Conservation (phyloP, 2,797 vertebrate genomes). For the Thripadectes ignobilis region DNA sequence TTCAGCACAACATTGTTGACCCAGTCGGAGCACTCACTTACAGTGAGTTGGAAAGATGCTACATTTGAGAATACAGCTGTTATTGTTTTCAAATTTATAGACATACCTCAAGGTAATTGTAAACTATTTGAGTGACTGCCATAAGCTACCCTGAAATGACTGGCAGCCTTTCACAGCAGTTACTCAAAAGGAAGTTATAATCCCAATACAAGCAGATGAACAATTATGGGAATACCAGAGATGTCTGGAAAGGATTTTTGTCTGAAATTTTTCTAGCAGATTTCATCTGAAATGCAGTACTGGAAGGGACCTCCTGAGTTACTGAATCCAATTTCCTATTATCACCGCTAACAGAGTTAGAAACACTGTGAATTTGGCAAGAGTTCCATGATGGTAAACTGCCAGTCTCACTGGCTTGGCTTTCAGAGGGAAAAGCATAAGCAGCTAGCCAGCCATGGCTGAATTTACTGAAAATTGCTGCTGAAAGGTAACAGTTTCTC, state of each 20-base stretch:
- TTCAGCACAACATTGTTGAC: not conserved
- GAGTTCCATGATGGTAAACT: not conserved
- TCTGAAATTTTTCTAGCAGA: not conserved
- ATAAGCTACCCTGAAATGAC: not conserved
- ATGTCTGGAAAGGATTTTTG: not conserved
- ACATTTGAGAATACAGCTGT: constrained; percentile 7
- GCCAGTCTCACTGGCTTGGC: not conserved
- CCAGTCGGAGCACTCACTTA: not conserved
- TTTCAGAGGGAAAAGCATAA: not conserved
- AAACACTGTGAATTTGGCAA: constrained; percentile 22
- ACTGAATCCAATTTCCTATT: not conserved
- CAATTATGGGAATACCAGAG: not conserved
- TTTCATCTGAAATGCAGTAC: not conserved
- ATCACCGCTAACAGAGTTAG: not conserved
- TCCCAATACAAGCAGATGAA: not conserved
- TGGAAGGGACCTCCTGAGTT: not conserved
- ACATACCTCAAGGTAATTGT: constrained; percentile 12
- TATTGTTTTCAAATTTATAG: constrained; percentile 34
- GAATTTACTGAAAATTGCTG: not conserved
- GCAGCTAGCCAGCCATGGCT: not conserved
- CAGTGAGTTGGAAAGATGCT: not conserved
- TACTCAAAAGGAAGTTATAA: not conserved
- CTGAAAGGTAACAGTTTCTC: not conserved
- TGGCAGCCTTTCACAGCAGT: not conserved
- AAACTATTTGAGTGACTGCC: not conserved